phyloP scores from a whole-genome alignment of 2,797 vertebrate species.

The Mallotus villosus region DNA sequence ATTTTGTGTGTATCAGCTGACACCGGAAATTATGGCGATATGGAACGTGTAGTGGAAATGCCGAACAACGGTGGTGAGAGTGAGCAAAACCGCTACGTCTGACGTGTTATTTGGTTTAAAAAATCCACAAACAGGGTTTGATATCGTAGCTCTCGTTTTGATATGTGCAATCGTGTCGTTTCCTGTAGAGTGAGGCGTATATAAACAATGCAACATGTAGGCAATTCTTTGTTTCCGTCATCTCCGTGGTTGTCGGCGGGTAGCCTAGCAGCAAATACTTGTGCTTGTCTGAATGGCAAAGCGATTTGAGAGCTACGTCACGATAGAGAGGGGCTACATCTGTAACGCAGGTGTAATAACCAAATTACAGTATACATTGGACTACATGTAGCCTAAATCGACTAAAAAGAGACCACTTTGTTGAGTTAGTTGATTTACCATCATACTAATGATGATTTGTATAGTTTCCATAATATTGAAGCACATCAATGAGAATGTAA shows the following conservation, averaged over 20 bases:
- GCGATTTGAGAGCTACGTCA: slow-evolving; percentile 13
- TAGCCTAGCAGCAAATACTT: slow-evolving; percentile 18
- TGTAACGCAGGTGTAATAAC: neutral
- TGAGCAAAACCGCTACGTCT: slow-evolving; percentile 38
- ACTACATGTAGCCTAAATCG: neutral
- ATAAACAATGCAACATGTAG: slow-evolving; percentile 9
- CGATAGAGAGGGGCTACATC: neutral
- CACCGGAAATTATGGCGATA: slow-evolving; percentile 70
- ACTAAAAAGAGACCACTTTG: neutral
- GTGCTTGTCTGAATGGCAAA: slow-evolving; percentile 8
- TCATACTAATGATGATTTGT: too few species aligned
- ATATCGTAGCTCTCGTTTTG: slow-evolving; percentile 10
- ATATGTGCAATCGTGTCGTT: slow-evolving; percentile 22
- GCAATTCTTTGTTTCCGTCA: neutral
- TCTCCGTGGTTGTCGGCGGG: neutral
- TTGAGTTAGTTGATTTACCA: neutral
- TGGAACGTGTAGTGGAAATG: slow-evolving; percentile 75
- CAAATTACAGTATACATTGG: neutral
- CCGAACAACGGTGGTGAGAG: slow-evolving; percentile 75
- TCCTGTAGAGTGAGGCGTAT: slow-evolving; percentile 22
- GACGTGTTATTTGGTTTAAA: slow-evolving; percentile 25
- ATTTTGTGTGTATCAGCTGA: slow-evolving; percentile 68
- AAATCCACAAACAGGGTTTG: slow-evolving; percentile 25
- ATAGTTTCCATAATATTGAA: neutral
- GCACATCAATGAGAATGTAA: neutral